phyloP scores from a whole-genome alignment of 2,888 invertebrate genomes.

The Sthenelais limicola region DNA sequence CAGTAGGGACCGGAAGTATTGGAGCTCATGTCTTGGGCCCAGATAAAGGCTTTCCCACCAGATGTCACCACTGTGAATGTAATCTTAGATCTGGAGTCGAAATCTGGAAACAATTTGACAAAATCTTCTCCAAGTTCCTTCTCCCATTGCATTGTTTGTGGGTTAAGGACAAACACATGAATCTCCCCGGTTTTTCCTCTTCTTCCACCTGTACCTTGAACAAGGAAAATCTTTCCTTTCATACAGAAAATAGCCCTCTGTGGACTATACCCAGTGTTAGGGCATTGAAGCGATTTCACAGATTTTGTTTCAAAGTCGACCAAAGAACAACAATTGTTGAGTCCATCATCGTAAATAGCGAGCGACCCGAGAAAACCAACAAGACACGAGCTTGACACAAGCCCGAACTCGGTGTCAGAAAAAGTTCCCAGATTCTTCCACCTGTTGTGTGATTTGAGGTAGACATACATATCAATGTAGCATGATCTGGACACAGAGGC shows the following conservation, averaged over 20 bases:
- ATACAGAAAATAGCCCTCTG: constrained; percentile 1
- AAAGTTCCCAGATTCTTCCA: constrained; percentile 9
- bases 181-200: not conserved
- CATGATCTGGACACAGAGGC: too few species aligned
- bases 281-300: not conserved
- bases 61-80: not conserved
- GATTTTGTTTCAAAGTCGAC: constrained; percentile 5
- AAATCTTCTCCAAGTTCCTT: not conserved
- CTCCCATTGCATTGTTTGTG: not conserved
- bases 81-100: not conserved
- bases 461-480: constrained; percentile 14
- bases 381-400: not conserved
- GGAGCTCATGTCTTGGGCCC: constrained; percentile 5
- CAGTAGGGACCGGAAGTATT: not conserved
- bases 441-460: not conserved
- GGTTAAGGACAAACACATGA: not conserved
- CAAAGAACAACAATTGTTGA: not conserved
- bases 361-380: not conserved
- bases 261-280: not conserved
- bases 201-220: not conserved
- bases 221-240: not conserved
- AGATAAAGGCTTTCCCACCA: not conserved
- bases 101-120: not conserved
- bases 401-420: not conserved
- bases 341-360: constrained; percentile 24